These are phyloP conservation scores for Steromphala cineraria DNA, from an alignment of 2,888 invertebrate species.

Conservation along the genomic window DNA sequence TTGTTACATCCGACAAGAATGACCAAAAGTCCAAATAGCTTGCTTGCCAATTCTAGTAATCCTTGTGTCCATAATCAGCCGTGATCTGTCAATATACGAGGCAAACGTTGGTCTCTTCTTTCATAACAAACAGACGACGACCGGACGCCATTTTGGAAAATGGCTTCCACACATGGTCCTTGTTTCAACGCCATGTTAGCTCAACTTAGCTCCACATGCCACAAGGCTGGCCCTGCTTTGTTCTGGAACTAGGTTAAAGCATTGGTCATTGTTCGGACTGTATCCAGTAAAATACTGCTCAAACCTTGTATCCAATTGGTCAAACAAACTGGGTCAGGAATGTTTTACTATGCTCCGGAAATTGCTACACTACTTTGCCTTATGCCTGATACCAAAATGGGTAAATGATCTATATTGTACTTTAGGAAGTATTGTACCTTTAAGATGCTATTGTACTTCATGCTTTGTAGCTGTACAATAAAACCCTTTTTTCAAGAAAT, in stretches of 20 bases:
- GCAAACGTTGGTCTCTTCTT: neutral
- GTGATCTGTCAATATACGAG: neutral
- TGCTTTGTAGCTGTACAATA: too few relatives aligned
- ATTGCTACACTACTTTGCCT: neutral
- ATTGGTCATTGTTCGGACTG: neutral
- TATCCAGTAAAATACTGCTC: neutral
- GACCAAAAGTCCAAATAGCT: neutral
- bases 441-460: too few relatives aligned
- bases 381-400: too few relatives aligned
- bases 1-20: neutral
- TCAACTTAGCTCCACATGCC: constrained; percentile 14
- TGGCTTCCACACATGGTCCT: neutral
- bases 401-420: too few relatives aligned
- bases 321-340: neutral
- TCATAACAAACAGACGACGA: neutral
- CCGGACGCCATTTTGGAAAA: neutral
- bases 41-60: neutral
- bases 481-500: too few relatives aligned
- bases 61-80: neutral
- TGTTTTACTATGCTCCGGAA: neutral
- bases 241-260: constrained; percentile 11
- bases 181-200: neutral
- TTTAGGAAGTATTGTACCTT: too few relatives aligned
- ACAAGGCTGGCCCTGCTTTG: neutral
- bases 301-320: neutral